A percentile compares a stretch with the other conserved stretches of the same genome.
These are phyloP conservation scores for Harpalus rufipes DNA, from an alignment of 2,888 invertebrate species.

Conservation along the genomic window DNA sequence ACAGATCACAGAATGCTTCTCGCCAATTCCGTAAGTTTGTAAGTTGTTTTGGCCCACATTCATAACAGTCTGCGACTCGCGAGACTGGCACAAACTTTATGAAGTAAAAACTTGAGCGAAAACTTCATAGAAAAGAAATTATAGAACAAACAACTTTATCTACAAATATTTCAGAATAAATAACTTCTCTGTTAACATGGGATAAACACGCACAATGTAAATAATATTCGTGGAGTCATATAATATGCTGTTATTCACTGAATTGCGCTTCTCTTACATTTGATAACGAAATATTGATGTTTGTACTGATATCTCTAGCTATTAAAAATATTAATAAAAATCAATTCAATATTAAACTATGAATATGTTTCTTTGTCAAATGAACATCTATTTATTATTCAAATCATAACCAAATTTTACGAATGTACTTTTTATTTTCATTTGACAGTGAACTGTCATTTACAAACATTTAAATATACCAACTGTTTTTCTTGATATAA, in stretches of 20 bases:
- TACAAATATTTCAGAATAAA: constrained; percentile 42
- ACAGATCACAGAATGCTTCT: constrained; percentile 31
- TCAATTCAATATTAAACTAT: too few relatives aligned
- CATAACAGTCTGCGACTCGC: constrained; percentile 14
- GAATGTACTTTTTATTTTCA: too few relatives aligned
- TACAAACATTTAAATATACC: too few relatives aligned
- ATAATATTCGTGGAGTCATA: not conserved
- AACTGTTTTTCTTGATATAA: too few relatives aligned
- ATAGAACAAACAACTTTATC: constrained; percentile 39
- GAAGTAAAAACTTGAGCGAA: constrained; percentile 33
- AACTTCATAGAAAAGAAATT: constrained; percentile 48
- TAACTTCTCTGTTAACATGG: constrained; percentile 21
- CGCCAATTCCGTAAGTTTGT: constrained; percentile 38
- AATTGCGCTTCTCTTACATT: too few relatives aligned
- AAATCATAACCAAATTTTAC: too few relatives aligned
- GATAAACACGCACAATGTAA: constrained; percentile 3
- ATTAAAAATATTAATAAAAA: too few relatives aligned
- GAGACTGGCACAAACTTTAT: constrained; percentile 53
- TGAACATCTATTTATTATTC: too few relatives aligned
- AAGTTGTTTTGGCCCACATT: constrained; percentile 56
- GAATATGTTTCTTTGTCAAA: too few relatives aligned
- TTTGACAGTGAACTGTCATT: too few relatives aligned
- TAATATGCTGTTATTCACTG: not conserved
- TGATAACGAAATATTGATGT: too few relatives aligned
- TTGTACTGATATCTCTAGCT: too few relatives aligned